Percentiles rank a stretch among this genome's conserved stretches.
phyloP scores from a whole-genome alignment of 2,797 vertebrate genomes.

The Parauchenoglanis punctatus region DNA sequence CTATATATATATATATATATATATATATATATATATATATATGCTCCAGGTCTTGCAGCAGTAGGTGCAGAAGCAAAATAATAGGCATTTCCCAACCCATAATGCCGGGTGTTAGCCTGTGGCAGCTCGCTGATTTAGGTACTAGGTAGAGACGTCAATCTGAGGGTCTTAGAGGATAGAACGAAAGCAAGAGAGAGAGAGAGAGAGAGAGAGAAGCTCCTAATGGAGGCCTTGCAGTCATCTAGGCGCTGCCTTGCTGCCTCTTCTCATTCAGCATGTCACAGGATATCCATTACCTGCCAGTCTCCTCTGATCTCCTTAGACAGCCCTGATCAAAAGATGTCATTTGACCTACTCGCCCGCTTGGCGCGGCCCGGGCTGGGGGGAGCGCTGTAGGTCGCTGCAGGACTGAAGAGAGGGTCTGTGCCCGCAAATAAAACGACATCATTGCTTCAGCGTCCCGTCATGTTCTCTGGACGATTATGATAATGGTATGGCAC shows the following conservation, averaged over 20 bases:
- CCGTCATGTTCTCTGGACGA: conserved; percentile 97
- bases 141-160: conserved; percentile 82
- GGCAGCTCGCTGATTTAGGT: conserved; percentile 86
- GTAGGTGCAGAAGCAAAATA: conserved; percentile 70
- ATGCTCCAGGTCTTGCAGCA: conserved; percentile 52
- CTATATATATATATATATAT: too few species aligned
- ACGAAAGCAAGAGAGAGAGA: conserved; percentile 70
- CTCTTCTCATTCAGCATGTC: conserved; percentile 86
- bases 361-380: conserved; percentile 29
- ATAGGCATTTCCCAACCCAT: conserved; percentile 87
- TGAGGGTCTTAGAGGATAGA: conserved; percentile 72
- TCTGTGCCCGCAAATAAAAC: conserved; percentile 97
- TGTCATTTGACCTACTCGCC: conserved; percentile 94
- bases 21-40: background rate
- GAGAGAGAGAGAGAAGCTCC: conserved; percentile 75
- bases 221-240: conserved; percentile 89
- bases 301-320: conserved; percentile 99
- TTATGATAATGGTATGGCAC: conserved; percentile 95
- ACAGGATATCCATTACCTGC: conserved; percentile 97
- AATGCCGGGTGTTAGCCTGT: conserved; percentile 85
- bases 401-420: conserved; percentile 71
- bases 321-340: conserved; percentile 99
- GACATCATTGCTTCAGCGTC: conserved; percentile 99
- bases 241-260: conserved; percentile 70
- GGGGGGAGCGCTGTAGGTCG: conserved; percentile 28